Evolutionary conservation across 2,888 invertebrate genomes (phyloP).

Genomic region (Caenorhabditis drosophilae): DNA sequence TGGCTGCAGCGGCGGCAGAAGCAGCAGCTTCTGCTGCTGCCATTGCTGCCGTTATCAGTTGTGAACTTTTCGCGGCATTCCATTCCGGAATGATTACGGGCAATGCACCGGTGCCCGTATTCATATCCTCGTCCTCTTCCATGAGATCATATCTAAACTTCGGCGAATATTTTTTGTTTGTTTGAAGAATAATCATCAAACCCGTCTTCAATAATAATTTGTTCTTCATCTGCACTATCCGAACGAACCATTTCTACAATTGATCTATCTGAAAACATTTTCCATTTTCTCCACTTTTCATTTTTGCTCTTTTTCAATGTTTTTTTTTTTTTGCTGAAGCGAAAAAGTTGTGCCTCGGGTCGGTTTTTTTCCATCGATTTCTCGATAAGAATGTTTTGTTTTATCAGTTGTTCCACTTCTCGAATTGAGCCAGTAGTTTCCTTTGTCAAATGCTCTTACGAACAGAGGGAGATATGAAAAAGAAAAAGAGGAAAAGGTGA

Average conservation of each 20-base stretch:
- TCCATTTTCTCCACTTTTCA: neutral
- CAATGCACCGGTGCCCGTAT: constrained; percentile 32
- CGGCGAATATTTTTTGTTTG: neutral
- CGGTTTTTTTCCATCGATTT: too few relatives aligned
- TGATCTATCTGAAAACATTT: constrained; percentile 25
- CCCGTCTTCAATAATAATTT: constrained; percentile 37
- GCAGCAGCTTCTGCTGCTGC: neutral
- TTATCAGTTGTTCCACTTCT: too few relatives aligned
- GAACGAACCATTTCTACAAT: constrained; percentile 54
- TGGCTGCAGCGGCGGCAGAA: constrained; percentile 8
- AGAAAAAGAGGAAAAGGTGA: too few relatives aligned
- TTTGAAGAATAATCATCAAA: constrained; percentile 5
- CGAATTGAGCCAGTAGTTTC: too few relatives aligned
- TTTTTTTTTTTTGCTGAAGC: constrained; percentile 7
- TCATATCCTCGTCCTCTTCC: constrained; percentile 41
- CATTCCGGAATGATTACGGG: constrained; percentile 32
- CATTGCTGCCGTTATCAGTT: neutral
- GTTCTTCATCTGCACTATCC: constrained; percentile 57
- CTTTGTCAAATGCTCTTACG: too few relatives aligned
- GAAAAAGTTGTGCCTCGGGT: too few relatives aligned
- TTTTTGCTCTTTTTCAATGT: neutral
- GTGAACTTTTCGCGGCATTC: constrained; percentile 13
- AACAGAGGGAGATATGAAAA: too few relatives aligned
- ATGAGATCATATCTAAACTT: constrained; percentile 35
- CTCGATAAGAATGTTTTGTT: too few relatives aligned